A percentile compares a stretch with the other conserved stretches of the same genome.
Conservation (phyloP, 2,888 invertebrate genomes). For the Gastracanthus pulcherrimus region DNA sequence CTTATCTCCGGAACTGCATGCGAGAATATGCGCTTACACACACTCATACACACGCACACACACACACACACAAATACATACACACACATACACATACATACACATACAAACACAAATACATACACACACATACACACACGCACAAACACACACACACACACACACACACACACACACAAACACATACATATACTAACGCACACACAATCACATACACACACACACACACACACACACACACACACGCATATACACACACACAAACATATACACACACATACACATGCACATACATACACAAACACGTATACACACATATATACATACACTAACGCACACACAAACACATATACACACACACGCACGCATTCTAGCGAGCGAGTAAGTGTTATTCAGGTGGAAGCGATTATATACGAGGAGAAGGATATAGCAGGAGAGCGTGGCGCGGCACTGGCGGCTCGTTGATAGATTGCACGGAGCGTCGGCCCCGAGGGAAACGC, state of each 20-base stretch:
- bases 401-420: not conserved
- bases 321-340: not conserved
- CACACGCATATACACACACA: not conserved
- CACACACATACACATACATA: not conserved
- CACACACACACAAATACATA: not conserved
- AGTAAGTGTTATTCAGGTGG: not conserved
- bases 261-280: not conserved
- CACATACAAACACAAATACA: not conserved
- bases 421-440: not conserved
- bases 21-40: not conserved
- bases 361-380: no score
- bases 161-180: not conserved
- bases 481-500: not conserved
- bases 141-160: not conserved
- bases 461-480: constrained; percentile 19
- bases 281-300: not conserved
- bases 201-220: not conserved
- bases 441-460: no score
- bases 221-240: not conserved
- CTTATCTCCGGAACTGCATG: not conserved
- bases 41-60: not conserved
- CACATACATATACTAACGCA: no score
- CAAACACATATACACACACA: not conserved
- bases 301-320: not conserved
- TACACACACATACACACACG: not conserved